Evolutionary conservation across 2,113 vertebrate species (phyloP), one percentile per base, ranked within the genome.

Genomic region (Leiothrix lutea): DNA sequence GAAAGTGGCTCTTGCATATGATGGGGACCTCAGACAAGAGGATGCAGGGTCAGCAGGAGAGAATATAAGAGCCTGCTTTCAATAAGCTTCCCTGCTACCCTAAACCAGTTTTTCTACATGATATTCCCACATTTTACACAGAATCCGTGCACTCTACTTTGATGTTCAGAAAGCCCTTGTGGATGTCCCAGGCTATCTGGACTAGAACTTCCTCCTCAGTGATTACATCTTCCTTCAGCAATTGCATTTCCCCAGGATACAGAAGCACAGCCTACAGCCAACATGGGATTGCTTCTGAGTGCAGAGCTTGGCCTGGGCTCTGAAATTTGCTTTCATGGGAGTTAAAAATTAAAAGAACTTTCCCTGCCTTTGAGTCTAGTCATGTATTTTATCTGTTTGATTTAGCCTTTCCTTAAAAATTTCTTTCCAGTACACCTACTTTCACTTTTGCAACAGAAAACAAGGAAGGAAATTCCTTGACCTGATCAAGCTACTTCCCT

Each of bases 1-100:
- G 35, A 57, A 53, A 15, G 8, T 11, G 54, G 9, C 14, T 12
- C 5, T 38, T 14, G 4, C 12, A 22, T 11, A 4, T 0, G 1
- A 5, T 9, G n/a, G 21, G 44, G 22, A 14, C 4, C 1, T 8
- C 11, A 28, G 53, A 51, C 53, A 35, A 2, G 35, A 8, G 33
- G 20, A 12, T 3, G 1, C 11, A 1, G 2, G n/a, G 44, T 26
- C 40, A 56, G 50, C 54, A 61, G 50, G 11, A 33, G 26, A 38
- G 15, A 42, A 35, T 26, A 1, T 3, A 33, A 36, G 14, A 69
- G 7, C 8, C 57, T 64, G 36, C 44, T 74, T 29, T 51, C 61
- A 21, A 3, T 18, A 16, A 82, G 47, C 23, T 40, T 57, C 21
- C 11, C 13, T 4, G 6, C 33, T 29, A 35, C 11, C 14, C 28